A percentile compares a stretch with the other conserved stretches of the same genome.
Conservation (phyloP, 1,140 invertebrate genomes). For the Eurosta solidaginis region DNA sequence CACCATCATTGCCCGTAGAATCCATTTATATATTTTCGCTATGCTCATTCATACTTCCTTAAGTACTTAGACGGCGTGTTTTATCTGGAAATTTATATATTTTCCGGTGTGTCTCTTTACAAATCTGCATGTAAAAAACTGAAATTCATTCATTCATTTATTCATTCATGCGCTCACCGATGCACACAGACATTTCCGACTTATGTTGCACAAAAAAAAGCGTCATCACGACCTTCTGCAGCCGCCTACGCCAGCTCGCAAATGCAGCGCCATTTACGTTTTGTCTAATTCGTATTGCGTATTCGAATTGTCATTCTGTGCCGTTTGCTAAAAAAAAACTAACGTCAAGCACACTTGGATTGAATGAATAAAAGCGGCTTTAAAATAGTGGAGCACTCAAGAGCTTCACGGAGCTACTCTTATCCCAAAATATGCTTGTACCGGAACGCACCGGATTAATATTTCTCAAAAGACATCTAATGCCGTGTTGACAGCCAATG, state of each 20-base stretch:
- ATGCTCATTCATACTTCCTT: slow-evolving; percentile 16
- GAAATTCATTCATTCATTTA: slow-evolving; percentile 25
- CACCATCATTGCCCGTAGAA: background rate
- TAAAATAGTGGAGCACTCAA: too few relatives aligned
- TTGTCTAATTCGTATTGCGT: background rate
- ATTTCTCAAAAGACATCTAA: too few relatives aligned
- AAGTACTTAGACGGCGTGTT: background rate
- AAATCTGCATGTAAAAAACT: slow-evolving; percentile 6
- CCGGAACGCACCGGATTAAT: too few relatives aligned
- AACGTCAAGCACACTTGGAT: background rate
- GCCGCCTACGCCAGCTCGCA: background rate
- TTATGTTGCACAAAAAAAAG: background rate
- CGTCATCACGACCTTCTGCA: slow-evolving; percentile 7
- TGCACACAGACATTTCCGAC: background rate
- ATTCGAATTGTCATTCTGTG: background rate
- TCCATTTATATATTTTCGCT: slow-evolving; percentile 8
- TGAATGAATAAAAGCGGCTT: background rate
- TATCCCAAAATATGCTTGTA: too few relatives aligned
- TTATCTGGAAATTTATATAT: slow-evolving; percentile 9
- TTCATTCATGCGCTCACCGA: slow-evolving; percentile 18
- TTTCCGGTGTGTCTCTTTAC: background rate
- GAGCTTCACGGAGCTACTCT: too few relatives aligned
- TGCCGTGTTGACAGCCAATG: too few relatives aligned
- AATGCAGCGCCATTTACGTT: background rate
- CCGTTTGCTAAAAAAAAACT: background rate